Percentiles rank a stretch among this genome's conserved stretches.
Conservation (phyloP, 2,888 invertebrate species). For the Scrobipalpa atriplicella region DNA sequence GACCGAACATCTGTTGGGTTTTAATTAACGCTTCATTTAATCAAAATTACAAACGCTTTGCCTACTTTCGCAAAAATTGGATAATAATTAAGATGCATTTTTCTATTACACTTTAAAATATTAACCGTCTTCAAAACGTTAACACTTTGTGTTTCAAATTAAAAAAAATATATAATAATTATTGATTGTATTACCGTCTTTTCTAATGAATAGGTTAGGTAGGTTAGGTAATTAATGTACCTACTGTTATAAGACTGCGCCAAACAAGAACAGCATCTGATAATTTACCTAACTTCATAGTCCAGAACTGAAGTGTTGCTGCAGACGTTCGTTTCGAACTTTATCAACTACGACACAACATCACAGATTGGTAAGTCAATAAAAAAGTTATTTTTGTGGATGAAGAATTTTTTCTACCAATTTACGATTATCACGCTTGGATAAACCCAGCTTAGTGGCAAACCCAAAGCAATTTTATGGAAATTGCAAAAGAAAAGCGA, state of each 20-base stretch:
- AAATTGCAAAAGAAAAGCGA: constrained; percentile 44
- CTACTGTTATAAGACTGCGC: not conserved
- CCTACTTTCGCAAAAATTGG: not conserved
- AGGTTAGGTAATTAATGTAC: too few relatives aligned
- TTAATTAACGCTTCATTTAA: constrained; percentile 24
- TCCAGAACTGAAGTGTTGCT: not conserved
- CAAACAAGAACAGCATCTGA: not conserved
- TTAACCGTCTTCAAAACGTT: not conserved
- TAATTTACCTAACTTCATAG: not conserved
- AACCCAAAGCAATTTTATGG: constrained; percentile 40
- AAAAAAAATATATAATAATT: too few relatives aligned
- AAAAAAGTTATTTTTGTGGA: constrained; percentile 32
- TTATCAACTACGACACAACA: not conserved
- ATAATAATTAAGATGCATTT: not conserved
- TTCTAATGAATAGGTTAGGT: not conserved
- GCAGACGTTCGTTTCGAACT: not conserved
- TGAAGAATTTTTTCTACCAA: constrained; percentile 46
- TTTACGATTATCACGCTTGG: constrained; percentile 52
- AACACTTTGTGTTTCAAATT: too few relatives aligned
- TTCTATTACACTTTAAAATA: not conserved
- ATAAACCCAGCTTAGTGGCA: constrained; percentile 45
- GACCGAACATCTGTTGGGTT: constrained; percentile 17
- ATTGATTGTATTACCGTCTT: too few relatives aligned
- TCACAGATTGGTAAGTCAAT: not conserved
- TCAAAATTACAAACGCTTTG: constrained; percentile 8